These are phyloP conservation scores for Syritta pipiens DNA, from an alignment of 2,888 invertebrate species.

Conservation along the genomic window DNA sequence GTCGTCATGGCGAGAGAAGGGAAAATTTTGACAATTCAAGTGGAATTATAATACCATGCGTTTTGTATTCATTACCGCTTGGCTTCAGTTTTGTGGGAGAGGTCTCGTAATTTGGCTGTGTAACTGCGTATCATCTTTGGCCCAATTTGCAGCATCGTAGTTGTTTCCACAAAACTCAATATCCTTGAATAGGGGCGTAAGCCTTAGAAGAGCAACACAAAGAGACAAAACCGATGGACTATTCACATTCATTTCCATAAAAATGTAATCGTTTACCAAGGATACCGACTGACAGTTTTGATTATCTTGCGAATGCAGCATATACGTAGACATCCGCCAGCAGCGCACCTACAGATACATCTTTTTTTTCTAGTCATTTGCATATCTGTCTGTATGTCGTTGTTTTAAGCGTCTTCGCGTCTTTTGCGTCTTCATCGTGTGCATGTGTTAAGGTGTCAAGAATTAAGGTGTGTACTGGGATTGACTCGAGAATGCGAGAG, in stretches of 20 bases:
- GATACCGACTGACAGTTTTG: conserved; percentile 22
- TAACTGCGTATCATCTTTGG: not conserved
- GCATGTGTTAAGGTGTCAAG: conserved; percentile 12
- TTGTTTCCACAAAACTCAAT: no score
- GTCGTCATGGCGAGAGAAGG: conserved; percentile 3
- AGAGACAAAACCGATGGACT: conserved; percentile 21
- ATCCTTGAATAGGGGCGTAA: no score
- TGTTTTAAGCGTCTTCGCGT: no score
- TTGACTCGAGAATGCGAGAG: not conserved
- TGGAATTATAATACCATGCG: conserved; percentile 32
- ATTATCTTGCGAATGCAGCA: not conserved
- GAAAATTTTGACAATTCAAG: conserved; percentile 41
- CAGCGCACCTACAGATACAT: not conserved
- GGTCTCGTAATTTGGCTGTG: not conserved
- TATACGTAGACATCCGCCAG: no score
- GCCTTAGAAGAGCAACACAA: no score
- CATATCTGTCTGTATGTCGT: conserved; percentile 1
- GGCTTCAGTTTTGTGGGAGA: not conserved
- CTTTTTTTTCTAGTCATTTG: not conserved
- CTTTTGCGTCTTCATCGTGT: not conserved
- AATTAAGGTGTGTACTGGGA: conserved; percentile 30
- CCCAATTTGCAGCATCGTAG: no score
- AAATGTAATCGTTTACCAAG: conserved; percentile 50
- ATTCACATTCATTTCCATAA: conserved; percentile 52
- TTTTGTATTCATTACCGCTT: conserved; percentile 37